Percentiles rank a stretch among this genome's conserved stretches.
These are phyloP conservation scores for Sapayoa aenigma DNA, from an alignment of 2,113 vertebrate species.

Conservation along the genomic window DNA sequence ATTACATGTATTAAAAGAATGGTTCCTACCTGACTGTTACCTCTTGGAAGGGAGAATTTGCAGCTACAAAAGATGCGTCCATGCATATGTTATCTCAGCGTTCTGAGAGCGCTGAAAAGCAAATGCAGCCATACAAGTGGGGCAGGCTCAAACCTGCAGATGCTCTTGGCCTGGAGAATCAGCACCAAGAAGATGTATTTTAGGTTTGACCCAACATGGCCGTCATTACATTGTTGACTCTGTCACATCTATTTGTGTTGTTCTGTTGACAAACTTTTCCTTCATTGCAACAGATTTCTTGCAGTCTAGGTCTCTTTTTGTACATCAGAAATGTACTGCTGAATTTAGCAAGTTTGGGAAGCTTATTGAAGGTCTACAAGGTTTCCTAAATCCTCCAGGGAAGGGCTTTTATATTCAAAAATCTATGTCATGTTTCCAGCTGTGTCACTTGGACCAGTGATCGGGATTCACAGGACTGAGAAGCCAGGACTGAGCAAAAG, in stretches of 20 bases:
- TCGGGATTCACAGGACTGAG: not conserved
- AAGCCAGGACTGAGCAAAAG: not conserved
- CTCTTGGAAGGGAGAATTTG: not conserved
- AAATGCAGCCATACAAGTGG: not conserved
- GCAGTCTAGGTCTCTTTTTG: not conserved
- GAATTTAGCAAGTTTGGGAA: not conserved
- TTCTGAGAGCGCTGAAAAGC: not conserved
- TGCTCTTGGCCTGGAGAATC: not conserved
- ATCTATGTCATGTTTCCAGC: not conserved
- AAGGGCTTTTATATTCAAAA: not conserved
- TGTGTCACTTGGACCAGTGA: not conserved
- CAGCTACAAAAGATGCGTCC: not conserved
- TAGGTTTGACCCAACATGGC: not conserved
- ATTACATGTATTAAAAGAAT: not conserved
- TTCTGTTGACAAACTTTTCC: not conserved
- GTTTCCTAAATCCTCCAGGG: not conserved
- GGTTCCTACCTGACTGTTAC: not conserved
- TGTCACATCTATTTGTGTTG: not conserved
- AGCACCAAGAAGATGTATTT: not conserved
- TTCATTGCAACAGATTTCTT: not conserved
- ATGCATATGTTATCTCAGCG: not conserved
- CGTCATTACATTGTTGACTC: not conserved
- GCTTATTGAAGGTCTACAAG: not conserved
- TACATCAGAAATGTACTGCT: not conserved
- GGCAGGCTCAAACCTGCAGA: not conserved